Conservation (phyloP, 2,113 vertebrate species). For the Alces alces region DNA sequence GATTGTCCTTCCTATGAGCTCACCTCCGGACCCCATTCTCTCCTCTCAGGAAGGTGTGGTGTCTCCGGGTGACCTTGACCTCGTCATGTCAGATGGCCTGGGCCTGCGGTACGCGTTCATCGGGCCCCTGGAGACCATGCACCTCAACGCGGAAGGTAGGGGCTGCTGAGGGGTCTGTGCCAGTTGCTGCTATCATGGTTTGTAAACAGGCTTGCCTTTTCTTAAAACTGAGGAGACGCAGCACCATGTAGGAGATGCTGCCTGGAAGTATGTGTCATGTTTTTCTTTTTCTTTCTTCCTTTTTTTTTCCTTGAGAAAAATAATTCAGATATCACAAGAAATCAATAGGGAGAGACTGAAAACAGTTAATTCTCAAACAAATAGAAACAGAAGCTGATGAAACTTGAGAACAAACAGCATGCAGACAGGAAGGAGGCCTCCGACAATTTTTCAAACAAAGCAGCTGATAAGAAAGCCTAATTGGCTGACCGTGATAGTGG, state of each 20-base stretch:
- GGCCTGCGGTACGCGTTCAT: slow-evolving; percentile 97
- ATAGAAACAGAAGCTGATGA: slow-evolving; percentile 55
- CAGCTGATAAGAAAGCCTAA: slow-evolving; percentile 66
- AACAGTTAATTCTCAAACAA: slow-evolving; percentile 67
- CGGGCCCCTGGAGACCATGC: slow-evolving; percentile 97
- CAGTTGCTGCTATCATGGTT: neutral
- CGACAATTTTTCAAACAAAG: slow-evolving; percentile 68
- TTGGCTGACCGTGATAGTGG: slow-evolving; percentile 56
- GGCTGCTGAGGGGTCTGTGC: neutral
- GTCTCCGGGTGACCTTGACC: slow-evolving; percentile 92
- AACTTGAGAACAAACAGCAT: slow-evolving; percentile 58
- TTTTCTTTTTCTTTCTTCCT: neutral
- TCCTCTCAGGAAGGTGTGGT: slow-evolving; percentile 89
- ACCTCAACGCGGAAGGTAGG: slow-evolving; percentile 93
- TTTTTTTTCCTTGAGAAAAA: slow-evolving; percentile 41
- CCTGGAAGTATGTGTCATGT: neutral
- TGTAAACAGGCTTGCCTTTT: neutral
- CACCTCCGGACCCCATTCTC: neutral
- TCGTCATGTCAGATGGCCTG: slow-evolving; percentile 96
- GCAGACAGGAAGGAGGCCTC: slow-evolving; percentile 60
- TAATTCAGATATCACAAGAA: slow-evolving; percentile 29
- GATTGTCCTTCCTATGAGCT: neutral
- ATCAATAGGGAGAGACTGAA: slow-evolving; percentile 52
- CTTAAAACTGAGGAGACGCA: neutral
- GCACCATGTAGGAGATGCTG: neutral